These are phyloP conservation scores for Dolichoris vasculosae DNA, from an alignment of 1,140 invertebrate species.

Conservation along the genomic window DNA sequence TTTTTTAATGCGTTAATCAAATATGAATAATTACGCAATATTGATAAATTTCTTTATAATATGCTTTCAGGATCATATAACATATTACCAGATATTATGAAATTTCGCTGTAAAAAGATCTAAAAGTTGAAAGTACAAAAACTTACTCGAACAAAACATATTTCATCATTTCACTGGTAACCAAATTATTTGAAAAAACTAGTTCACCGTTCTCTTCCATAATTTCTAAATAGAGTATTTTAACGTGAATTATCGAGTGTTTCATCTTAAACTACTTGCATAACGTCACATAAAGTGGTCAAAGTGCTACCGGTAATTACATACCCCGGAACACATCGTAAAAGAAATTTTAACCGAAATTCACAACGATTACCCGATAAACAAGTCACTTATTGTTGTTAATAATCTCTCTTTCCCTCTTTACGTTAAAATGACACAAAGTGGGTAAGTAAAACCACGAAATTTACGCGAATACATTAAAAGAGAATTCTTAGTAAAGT, in stretches of 20 bases:
- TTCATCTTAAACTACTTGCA: conserved; percentile 15
- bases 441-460: neutral
- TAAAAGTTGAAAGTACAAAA: neutral
- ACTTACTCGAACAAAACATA: neutral
- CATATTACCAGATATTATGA: neutral
- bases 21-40: neutral
- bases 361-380: conserved; percentile 8
- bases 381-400: neutral
- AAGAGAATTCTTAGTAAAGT: neutral
- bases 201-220: neutral
- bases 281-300: neutral
- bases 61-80: neutral
- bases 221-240: neutral
- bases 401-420: neutral
- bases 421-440: neutral
- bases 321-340: neutral
- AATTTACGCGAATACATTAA: neutral
- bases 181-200: conserved; percentile 27
- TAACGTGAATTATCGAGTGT: neutral
- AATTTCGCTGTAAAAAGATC: conserved; percentile 9
- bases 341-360: conserved; percentile 11
- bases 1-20: neutral
- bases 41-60: neutral
- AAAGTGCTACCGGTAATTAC: conserved; percentile 4
- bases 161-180: conserved; percentile 2